phyloP scores from a whole-genome alignment of 2,888 invertebrate species.

The Nebria salina region DNA sequence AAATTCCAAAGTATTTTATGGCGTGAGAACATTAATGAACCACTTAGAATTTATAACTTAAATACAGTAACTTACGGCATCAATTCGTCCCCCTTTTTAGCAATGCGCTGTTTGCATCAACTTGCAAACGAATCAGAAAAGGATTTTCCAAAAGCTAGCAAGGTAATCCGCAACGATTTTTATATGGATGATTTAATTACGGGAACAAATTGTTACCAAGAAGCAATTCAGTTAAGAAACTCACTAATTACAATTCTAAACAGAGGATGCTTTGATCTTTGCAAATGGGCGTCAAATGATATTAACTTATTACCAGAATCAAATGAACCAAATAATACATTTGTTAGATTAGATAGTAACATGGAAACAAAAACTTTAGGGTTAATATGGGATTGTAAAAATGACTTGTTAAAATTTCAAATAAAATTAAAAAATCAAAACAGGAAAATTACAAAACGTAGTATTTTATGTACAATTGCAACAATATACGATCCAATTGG shows the following conservation, averaged over 20 bases:
- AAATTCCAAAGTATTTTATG: conserved; percentile 34
- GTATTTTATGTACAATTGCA: conserved; percentile 22
- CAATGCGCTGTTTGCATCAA: conserved; percentile 29
- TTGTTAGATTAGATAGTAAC: conserved; percentile 24
- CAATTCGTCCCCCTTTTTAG: conserved; percentile 18
- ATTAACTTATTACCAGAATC: conserved; percentile 17
- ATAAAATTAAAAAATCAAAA: conserved; percentile 12
- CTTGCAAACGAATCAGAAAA: conserved; percentile 17
- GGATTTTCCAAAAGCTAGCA: conserved; percentile 23
- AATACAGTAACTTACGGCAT: conserved; percentile 11
- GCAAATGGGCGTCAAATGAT: conserved; percentile 25
- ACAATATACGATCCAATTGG: conserved; percentile 27
- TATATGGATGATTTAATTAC: conserved; percentile 33
- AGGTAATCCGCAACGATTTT: conserved; percentile 29
- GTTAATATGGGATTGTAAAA: conserved; percentile 21
- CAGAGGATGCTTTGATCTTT: conserved; percentile 24
- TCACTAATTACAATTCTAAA: not conserved
- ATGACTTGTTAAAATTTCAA: conserved; percentile 22
- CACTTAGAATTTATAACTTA: too few relatives aligned
- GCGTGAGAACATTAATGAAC: conserved; percentile 15
- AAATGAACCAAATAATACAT: conserved; percentile 15
- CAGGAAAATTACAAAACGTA: conserved; percentile 27
- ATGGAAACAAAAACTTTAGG: conserved; percentile 26
- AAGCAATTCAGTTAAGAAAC: too few relatives aligned
- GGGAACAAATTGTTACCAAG: not conserved